Conservation (phyloP, 2,888 invertebrate species). For the Conus canariensis region DNA sequence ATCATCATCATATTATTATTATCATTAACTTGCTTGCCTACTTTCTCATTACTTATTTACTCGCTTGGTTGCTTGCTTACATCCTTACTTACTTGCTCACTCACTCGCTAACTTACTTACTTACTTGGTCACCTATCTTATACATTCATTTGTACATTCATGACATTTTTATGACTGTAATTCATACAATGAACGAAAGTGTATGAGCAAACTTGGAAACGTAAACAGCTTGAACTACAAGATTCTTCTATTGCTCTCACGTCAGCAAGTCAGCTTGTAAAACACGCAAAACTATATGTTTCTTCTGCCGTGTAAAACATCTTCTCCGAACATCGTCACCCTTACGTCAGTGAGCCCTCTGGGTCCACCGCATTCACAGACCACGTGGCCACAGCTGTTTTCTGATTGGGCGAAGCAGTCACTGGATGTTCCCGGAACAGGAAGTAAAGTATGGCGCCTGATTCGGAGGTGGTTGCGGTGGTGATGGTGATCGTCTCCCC, state of each 20-base stretch:
- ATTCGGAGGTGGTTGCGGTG: constrained; percentile 15
- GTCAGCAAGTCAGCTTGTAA: too few relatives aligned
- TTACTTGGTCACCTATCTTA: too few relatives aligned
- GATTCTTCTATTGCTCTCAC: too few relatives aligned
- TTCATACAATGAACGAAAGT: neutral
- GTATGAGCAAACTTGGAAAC: too few relatives aligned
- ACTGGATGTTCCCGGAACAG: neutral
- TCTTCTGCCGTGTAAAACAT: neutral
- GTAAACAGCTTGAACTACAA: too few relatives aligned
- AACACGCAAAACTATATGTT: neutral
- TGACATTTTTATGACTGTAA: neutral
- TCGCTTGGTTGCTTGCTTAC: neutral
- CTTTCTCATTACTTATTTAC: neutral
- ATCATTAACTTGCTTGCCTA: neutral
- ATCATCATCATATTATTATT: neutral
- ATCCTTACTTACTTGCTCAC: too few relatives aligned
- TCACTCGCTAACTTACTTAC: too few relatives aligned
- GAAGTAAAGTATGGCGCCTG: neutral
- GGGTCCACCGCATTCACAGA: neutral
- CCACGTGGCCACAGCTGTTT: neutral
- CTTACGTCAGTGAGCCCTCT: constrained; percentile 10
- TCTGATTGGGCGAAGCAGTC: neutral
- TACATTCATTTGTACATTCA: too few relatives aligned
- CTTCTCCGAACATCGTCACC: neutral
- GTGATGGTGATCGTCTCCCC: too few relatives aligned